Evolutionary conservation across 2,888 invertebrate species (phyloP), one percentile per base, ranked within the genome.

Genomic region (Macrostomum cliftonense): DNA sequence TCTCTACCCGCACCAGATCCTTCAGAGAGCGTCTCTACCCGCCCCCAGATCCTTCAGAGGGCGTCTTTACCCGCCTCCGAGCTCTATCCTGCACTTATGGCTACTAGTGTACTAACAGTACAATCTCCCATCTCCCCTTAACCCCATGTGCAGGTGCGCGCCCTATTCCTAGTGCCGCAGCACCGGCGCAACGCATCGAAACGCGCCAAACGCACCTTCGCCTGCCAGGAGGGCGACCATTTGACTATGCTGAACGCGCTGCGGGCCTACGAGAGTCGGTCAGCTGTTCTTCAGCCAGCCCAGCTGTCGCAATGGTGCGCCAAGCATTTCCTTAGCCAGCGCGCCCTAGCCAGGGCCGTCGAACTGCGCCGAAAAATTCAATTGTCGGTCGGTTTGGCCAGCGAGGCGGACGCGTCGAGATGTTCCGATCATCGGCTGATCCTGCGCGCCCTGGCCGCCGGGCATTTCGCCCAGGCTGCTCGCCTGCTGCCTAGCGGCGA

Each of bases 391-490:
- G 38, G 38, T 38, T 13, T 13, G n/a, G n/a, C n/a, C n/a, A n/a
- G n/a, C n/a, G n/a, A n/a, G 13, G 13, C 13, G 13, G 38, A 13
- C 38, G 13, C 38, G 13, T 13, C 13, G 38, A 13, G 13, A 38
- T 38, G 38, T 13, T 38, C 13, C 13, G 38, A 38, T 19, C 55
- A 56, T 20, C 57, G 63, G 65, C 61, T 1, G 77, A 79, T 61
- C 74, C 77, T 1, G 38, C 13, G 13, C 13, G 13, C 13, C 66
- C 77, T 95, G 20, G 77, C 84, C 0, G 78, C 82, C 0, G 93
- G 91, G 0, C 78, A 86, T 60, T 95, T 95, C 70, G 81, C 85
- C 0, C 88, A 91, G 67, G 83, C 88, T 0, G 89, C 87, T 0
- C 81, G 78, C 61, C 73, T 88, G 2, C 80, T 82, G 66, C 75